Evolutionary conservation across 1,140 invertebrate species (phyloP).

Genomic region (Orius laevigatus): DNA sequence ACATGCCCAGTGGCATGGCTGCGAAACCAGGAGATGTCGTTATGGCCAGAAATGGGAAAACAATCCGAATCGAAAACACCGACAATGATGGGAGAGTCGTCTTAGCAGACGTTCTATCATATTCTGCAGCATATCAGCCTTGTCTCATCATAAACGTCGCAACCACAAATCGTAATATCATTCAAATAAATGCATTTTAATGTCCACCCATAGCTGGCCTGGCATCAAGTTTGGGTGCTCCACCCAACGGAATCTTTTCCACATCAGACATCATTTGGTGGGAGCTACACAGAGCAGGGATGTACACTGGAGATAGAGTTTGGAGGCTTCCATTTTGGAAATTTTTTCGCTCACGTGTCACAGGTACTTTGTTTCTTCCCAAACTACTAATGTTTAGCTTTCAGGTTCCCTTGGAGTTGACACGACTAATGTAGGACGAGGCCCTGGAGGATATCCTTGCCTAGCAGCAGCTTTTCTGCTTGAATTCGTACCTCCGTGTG

Average conservation of each 20-base stretch:
- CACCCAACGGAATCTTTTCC: constrained; percentile 37
- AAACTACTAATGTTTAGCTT: too few relatives aligned
- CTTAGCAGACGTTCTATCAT: constrained; percentile 37
- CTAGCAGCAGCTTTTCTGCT: constrained; percentile 51
- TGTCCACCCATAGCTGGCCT: constrained; percentile 18
- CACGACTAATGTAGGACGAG: constrained; percentile 40
- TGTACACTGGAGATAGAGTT: constrained; percentile 38
- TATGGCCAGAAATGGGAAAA: constrained; percentile 62
- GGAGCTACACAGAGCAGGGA: constrained; percentile 29
- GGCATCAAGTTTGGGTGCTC: constrained; percentile 33
- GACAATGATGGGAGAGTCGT: constrained; percentile 42
- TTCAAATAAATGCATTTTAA: too few relatives aligned
- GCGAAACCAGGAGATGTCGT: constrained; percentile 77
- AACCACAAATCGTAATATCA: constrained; percentile 23
- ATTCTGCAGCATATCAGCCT: constrained; percentile 29
- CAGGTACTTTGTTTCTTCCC: constrained; percentile 17
- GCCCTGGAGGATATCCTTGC: constrained; percentile 38
- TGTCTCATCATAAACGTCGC: constrained; percentile 34
- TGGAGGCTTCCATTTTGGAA: constrained; percentile 47
- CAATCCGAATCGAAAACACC: constrained; percentile 18
- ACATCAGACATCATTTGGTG: constrained; percentile 32
- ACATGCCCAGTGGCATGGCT: constrained; percentile 68
- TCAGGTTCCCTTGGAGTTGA: constrained; percentile 30
- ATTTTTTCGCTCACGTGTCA: constrained; percentile 36
- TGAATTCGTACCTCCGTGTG: constrained; percentile 43